Base-by-base conservation (phyloP, 2,888 invertebrate species). In the Chymomyza amoena region DNA sequence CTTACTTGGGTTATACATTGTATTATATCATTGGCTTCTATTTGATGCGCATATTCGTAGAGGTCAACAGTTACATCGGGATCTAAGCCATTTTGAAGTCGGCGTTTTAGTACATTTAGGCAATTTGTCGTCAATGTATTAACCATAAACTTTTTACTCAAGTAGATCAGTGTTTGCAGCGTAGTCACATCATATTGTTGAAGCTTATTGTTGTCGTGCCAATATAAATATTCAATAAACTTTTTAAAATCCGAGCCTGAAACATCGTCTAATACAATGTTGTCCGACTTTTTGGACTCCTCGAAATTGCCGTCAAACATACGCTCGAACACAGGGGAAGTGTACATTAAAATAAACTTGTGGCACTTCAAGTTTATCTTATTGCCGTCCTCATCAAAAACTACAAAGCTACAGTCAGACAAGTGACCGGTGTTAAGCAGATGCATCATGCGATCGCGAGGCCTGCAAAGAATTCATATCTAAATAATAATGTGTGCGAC, bases 281-380 rank as follows among this genome's bases (percentile, higher is more conserved):
- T 80, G 0, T 80, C 73, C 7, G 81, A 61, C 6, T 25, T 39
- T 2, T 52, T 75, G 1, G 69, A 61, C 63, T 80, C 80, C 16
- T 77, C 71, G n/a, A 81, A 80, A 6, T 75, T 68, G 15, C 80
- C 80, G 0, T 77, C 69, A 56, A 80, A 80, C 80, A 80, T 80
- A 25, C 80, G 80, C 20, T 81, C 80, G 52, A 80, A 80, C 1
- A 80, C 80, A 7, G 80, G 80, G 0, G 80, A 80, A 1, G 63
- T 70, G 56, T 77, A 70, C 62, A 80, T 80, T 3, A 80, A 73
- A 10, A 80, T 61, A 68, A 80, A 81, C 57, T 81, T 79, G 6
- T 80, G 80, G 5, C 77, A 80, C n/a, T 77, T 77, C 5, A 80
- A n/a, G 0, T 65, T 32, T 6, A 75, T 57, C 32, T 69, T 75